Evolutionary conservation across 1,140 invertebrate species (phyloP).

Genomic region (Lutraria rhynchaena): DNA sequence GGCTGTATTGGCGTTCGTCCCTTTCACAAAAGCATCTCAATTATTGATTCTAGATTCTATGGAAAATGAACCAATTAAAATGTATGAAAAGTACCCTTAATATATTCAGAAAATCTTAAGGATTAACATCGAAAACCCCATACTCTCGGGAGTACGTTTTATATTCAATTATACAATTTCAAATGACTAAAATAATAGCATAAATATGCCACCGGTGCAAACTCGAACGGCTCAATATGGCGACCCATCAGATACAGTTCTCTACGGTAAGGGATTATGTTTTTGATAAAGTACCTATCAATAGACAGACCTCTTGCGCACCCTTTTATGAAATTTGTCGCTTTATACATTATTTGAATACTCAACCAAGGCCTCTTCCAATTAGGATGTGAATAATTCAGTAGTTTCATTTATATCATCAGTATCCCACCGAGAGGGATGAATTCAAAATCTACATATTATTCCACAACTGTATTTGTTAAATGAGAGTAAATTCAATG

Average conservation of each 20-base stretch:
- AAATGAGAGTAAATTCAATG: no score
- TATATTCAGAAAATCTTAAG: constrained; percentile 45
- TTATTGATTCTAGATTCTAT: no score
- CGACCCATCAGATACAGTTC: not conserved
- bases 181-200: constrained; percentile 46
- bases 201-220: constrained; percentile 21
- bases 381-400: constrained; percentile 53
- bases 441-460: constrained; percentile 36
- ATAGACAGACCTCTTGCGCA: constrained; percentile 28
- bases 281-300: constrained; percentile 21
- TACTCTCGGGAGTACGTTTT: constrained; percentile 19
- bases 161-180: constrained; percentile 45
- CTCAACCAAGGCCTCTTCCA: constrained; percentile 6
- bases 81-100: constrained; percentile 38
- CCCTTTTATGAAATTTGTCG: constrained; percentile 50
- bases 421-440: not conserved
- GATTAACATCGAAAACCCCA: constrained; percentile 24
- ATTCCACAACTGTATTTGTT: no score
- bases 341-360: constrained; percentile 37
- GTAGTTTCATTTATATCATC: constrained; percentile 25
- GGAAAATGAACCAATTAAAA: constrained; percentile 41
- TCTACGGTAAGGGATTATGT: constrained; percentile 32
- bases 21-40: no score
- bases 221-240: not conserved
- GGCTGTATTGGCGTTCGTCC: no score